These are phyloP conservation scores for Turritopsis rubra DNA, from an alignment of 30 jellyfish, hydroid and myxozoan genomes.

Conservation along the genomic window DNA sequence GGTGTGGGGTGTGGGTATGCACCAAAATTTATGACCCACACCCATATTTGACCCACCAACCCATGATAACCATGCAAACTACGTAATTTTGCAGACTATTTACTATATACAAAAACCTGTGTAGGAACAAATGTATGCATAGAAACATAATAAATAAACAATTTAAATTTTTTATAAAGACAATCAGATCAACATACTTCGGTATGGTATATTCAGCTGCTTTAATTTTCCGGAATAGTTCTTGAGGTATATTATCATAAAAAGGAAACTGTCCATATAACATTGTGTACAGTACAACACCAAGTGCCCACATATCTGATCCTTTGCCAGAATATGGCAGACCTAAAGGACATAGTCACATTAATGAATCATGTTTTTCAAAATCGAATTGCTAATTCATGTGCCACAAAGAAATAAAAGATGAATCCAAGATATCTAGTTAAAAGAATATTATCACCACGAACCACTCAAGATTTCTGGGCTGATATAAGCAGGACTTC, in stretches of 20 bases:
- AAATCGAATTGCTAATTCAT: too few relatives aligned
- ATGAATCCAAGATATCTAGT: too few relatives aligned
- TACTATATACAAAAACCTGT: too few relatives aligned
- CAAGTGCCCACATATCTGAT: slow-evolving; percentile 97
- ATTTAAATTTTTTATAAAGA: too few relatives aligned
- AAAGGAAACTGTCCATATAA: slow-evolving; percentile 95
- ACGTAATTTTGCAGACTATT: too few relatives aligned
- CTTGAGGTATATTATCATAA: slow-evolving; percentile 86
- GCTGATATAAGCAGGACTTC: slow-evolving; percentile 95
- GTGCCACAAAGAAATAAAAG: too few relatives aligned
- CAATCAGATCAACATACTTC: slow-evolving; percentile 30
- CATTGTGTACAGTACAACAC: slow-evolving; percentile 93
- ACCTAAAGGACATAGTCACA: slow-evolving; percentile 44
- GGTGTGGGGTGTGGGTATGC: too few relatives aligned
- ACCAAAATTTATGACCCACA: too few relatives aligned
- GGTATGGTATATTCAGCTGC: slow-evolving; percentile 87
- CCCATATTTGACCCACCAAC: too few relatives aligned
- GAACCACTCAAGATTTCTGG: slow-evolving; percentile 95
- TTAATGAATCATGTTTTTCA: background rate
- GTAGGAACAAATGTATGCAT: too few relatives aligned
- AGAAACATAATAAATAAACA: too few relatives aligned
- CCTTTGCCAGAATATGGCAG: slow-evolving; percentile 94
- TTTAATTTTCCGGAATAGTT: slow-evolving; percentile 77
- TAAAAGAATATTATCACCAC: background rate
- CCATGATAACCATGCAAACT: too few relatives aligned